These are phyloP conservation scores for Nasonia giraulti DNA, from an alignment of 1,140 invertebrate genomes.

Conservation along the genomic window DNA sequence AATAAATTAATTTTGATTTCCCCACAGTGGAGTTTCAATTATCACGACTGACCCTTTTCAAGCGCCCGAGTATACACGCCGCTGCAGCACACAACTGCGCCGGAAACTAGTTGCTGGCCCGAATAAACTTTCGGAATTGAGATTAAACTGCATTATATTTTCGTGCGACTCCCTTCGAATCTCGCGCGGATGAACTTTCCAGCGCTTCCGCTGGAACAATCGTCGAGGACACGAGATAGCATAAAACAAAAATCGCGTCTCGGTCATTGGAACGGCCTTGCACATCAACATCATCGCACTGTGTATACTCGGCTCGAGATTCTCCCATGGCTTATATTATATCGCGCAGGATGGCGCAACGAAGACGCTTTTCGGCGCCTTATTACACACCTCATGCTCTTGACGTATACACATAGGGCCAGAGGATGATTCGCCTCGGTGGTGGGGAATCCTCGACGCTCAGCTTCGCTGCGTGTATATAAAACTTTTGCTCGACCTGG, in stretches of 20 bases:
- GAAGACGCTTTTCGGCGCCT: not conserved
- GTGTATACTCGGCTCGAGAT: not conserved
- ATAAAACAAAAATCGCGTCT: not conserved
- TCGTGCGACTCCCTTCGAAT: not conserved
- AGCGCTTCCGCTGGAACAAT: not conserved
- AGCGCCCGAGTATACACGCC: not conserved
- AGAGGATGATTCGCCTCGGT: not conserved
- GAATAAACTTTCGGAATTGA: not conserved
- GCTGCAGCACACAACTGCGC: no score
- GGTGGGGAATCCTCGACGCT: no score
- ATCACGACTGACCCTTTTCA: slow-evolving; percentile 1
- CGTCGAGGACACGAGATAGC: not conserved
- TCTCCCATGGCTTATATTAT: not conserved
- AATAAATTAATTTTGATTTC: slow-evolving; percentile 28
- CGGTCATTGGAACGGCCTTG: not conserved
- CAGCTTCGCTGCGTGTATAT: not conserved
- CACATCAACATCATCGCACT: not conserved
- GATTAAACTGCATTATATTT: not conserved
- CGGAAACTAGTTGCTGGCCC: not conserved
- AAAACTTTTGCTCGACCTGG: slow-evolving; percentile 1
- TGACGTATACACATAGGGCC: not conserved
- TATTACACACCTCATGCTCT: not conserved
- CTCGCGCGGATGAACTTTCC: not conserved
- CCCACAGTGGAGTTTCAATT: slow-evolving; percentile 26
- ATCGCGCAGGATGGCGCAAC: not conserved